Conservation (phyloP, 2,113 vertebrate genomes). For the Amphiprion percula region DNA sequence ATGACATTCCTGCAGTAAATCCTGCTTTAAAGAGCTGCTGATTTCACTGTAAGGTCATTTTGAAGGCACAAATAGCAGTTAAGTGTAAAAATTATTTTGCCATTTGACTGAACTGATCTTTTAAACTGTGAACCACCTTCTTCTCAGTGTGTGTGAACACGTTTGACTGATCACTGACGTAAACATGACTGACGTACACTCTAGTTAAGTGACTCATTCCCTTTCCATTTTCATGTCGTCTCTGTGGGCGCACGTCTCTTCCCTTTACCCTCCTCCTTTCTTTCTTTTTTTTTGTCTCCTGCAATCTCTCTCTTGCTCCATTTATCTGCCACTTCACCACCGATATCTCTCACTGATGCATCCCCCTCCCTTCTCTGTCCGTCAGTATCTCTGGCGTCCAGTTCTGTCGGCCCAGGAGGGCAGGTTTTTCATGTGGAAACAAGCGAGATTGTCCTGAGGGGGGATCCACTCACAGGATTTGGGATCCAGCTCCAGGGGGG, state of each 20-base stretch:
- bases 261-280: slow-evolving; percentile 15
- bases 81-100: background rate
- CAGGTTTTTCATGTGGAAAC: slow-evolving; percentile 96
- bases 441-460: slow-evolving; percentile 92
- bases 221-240: slow-evolving; percentile 38
- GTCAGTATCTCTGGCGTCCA: slow-evolving; percentile 94
- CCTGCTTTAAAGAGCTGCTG: background rate
- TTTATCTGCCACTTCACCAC: slow-evolving; percentile 45
- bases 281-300: slow-evolving; percentile 24
- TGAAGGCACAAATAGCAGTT: background rate
- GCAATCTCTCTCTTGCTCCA: slow-evolving; percentile 42
- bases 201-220: slow-evolving; percentile 62
- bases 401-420: slow-evolving; percentile 93
- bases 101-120: slow-evolving; percentile 3
- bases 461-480: slow-evolving; percentile 95
- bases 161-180: slow-evolving; percentile 55
- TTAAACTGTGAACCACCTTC: slow-evolving; percentile 30
- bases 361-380: background rate
- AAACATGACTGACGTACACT: slow-evolving; percentile 46
- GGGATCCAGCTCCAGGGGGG: slow-evolving; percentile 98
- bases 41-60: background rate
- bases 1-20: background rate
- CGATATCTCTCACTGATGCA: slow-evolving; percentile 49
- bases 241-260: slow-evolving; percentile 43
- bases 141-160: slow-evolving; percentile 29